These are phyloP conservation scores for Pseudomyrmex dendroicus DNA, from an alignment of 1,140 invertebrate genomes.

Conservation along the genomic window DNA sequence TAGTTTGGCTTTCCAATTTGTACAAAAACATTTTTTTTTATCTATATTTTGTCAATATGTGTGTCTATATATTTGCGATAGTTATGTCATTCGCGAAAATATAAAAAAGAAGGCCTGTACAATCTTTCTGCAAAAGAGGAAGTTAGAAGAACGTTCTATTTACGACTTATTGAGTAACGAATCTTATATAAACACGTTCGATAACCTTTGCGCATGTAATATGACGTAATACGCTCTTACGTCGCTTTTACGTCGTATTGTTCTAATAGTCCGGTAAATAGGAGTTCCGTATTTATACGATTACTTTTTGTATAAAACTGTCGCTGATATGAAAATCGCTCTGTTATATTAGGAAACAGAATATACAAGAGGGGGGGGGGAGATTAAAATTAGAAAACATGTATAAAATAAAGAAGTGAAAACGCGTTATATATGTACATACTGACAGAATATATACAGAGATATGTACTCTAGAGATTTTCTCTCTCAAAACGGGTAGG, in stretches of 20 bases:
- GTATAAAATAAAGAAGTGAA: not conserved
- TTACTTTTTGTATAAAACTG: constrained; percentile 5
- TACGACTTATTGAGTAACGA: constrained; percentile 19
- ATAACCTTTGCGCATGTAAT: not conserved
- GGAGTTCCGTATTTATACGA: not conserved
- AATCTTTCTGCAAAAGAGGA: not conserved
- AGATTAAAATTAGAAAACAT: no score
- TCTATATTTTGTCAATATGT: not conserved
- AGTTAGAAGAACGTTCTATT: not conserved
- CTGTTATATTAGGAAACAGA: no score
- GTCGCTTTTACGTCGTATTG: not conserved
- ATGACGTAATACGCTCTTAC: constrained; percentile 16
- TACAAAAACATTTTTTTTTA: not conserved
- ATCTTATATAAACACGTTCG: constrained; percentile 25
- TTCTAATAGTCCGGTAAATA: not conserved
- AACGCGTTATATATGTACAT: constrained; percentile 58
- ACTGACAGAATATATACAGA: constrained; percentile 42
- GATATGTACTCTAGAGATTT: constrained; percentile 44
- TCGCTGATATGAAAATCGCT: not conserved
- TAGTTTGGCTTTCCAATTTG: not conserved
- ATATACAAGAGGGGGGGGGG: no score
- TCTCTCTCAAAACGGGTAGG: constrained; percentile 66
- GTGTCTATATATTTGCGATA: not conserved
- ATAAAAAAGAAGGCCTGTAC: not conserved
- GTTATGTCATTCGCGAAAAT: constrained; percentile 12